Evolutionary conservation across 2,797 vertebrate genomes (phyloP).

Genomic region (Podargus strigoides): DNA sequence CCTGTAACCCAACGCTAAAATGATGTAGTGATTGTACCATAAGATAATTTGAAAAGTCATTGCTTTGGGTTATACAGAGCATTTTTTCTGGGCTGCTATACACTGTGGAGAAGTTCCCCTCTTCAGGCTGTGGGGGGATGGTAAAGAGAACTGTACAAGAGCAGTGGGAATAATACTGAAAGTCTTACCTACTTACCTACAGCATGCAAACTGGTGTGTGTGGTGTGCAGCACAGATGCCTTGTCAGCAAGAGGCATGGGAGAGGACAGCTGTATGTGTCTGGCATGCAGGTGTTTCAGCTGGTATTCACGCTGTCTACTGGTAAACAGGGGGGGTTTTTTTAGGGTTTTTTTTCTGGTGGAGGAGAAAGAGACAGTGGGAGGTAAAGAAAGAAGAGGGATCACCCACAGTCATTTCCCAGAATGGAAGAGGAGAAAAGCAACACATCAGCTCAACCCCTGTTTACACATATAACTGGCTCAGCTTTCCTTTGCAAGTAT

Average conservation of each 20-base stretch:
- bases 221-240: conserved; percentile 50
- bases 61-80: background rate
- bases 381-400: conserved; percentile 71
- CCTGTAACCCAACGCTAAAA: background rate
- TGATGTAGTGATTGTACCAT: background rate
- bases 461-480: conserved; percentile 50
- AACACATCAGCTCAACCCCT: conserved; percentile 65
- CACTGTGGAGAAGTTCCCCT: background rate
- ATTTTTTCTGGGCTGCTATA: background rate
- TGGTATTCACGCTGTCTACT: conserved; percentile 64
- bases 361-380: conserved; percentile 55
- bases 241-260: conserved; percentile 5
- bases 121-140: background rate
- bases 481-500: conserved; percentile 67
- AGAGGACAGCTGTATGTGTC: conserved; percentile 58
- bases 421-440: conserved; percentile 68
- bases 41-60: background rate
- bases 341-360: background rate
- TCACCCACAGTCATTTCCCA: conserved; percentile 77
- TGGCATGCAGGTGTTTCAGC: conserved; percentile 75
- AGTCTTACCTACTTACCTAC: conserved; percentile 54
- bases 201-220: conserved; percentile 15
- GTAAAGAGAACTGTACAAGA: conserved; percentile 21
- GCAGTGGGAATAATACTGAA: conserved; percentile 37
- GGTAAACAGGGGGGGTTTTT: no score